phyloP scores from a whole-genome alignment of 2,113 vertebrate genomes.

The Mola mola region DNA sequence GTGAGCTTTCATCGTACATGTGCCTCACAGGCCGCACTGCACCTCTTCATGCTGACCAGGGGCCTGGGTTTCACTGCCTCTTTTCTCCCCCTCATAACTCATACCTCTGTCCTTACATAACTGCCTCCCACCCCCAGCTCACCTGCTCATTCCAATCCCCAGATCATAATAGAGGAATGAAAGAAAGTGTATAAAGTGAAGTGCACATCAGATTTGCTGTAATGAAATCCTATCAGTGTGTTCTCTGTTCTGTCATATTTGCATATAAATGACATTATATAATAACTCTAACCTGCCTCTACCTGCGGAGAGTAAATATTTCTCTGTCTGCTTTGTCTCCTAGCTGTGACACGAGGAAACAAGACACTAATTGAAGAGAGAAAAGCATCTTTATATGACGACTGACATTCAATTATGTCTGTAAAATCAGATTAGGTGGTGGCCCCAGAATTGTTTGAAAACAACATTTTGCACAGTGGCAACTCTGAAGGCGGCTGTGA shows the following conservation, averaged over 20 bases:
- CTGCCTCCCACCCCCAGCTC: constrained; percentile 25
- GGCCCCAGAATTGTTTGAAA: constrained; percentile 76
- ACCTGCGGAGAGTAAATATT: constrained; percentile 85
- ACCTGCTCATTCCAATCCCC: constrained; percentile 70
- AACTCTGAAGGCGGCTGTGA: constrained; percentile 63
- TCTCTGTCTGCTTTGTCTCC: constrained; percentile 79
- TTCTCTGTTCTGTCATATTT: constrained; percentile 77
- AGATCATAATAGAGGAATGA: constrained; percentile 78
- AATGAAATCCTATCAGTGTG: constrained; percentile 82
- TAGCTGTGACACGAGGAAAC: constrained; percentile 67
- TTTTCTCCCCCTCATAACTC: not conserved
- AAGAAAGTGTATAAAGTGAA: constrained; percentile 82
- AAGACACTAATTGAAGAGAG: constrained; percentile 83
- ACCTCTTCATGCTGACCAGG: not conserved
- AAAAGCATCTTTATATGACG: constrained; percentile 80
- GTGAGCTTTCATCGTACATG: constrained; percentile 5
- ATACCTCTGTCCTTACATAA: not conserved
- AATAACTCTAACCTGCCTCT: constrained; percentile 76
- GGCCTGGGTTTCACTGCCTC: not conserved
- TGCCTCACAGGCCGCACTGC: not conserved
- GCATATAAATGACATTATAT: constrained; percentile 87
- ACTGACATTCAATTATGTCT: constrained; percentile 86
- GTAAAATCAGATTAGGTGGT: constrained; percentile 79
- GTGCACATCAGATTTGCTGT: constrained; percentile 80
- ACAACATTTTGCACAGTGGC: constrained; percentile 72